Conservation (phyloP, 1,140 invertebrate species). For the Caerostris darwini region DNA sequence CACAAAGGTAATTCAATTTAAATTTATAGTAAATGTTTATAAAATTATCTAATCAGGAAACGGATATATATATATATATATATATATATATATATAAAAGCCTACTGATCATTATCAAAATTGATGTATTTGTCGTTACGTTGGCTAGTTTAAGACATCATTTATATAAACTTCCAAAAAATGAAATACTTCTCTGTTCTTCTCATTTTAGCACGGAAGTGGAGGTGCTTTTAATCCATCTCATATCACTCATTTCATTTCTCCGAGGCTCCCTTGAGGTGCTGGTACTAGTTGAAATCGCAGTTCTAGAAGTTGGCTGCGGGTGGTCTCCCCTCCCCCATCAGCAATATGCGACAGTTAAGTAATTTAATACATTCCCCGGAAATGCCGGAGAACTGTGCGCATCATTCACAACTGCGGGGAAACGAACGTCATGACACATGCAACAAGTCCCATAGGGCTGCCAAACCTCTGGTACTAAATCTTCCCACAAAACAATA, state of each 20-base stretch:
- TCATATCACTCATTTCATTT: constrained; percentile 14
- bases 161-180: too few relatives aligned
- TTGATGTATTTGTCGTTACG: too few relatives aligned
- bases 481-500: constrained; percentile 77
- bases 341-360: constrained; percentile 61
- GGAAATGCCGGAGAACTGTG: constrained; percentile 68
- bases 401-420: constrained; percentile 59
- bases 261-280: neutral
- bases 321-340: constrained; percentile 54
- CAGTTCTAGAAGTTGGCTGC: constrained; percentile 31
- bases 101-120: too few relatives aligned
- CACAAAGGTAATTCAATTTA: too few relatives aligned
- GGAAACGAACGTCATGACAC: constrained; percentile 68
- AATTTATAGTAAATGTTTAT: too few relatives aligned
- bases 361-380: constrained; percentile 77
- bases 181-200: too few relatives aligned
- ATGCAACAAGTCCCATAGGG: constrained; percentile 77
- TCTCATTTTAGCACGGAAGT: too few relatives aligned
- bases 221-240: too few relatives aligned
- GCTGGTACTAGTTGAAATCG: neutral
- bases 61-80: too few relatives aligned
- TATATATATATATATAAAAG: too few relatives aligned
- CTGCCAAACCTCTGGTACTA: constrained; percentile 64
- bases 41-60: too few relatives aligned
- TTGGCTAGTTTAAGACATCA: too few relatives aligned